A percentile compares a stretch with the other conserved stretches of the same genome.
Conservation (phyloP, 2,797 vertebrate genomes). For the Tadarida brasiliensis region DNA sequence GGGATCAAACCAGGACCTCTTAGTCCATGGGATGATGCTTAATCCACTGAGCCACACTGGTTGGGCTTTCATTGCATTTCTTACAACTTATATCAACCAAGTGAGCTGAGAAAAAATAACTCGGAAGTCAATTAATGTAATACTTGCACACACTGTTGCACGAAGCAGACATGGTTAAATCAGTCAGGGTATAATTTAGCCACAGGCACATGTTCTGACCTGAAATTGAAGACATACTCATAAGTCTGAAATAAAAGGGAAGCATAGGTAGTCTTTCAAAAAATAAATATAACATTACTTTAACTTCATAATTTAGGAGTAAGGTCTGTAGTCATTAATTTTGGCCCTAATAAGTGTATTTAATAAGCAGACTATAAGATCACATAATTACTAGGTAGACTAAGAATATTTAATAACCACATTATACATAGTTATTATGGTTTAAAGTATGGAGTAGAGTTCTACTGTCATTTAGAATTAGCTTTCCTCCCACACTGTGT, state of each 20-base stretch:
- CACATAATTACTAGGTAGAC: conserved; percentile 63
- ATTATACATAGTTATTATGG: conserved; percentile 29
- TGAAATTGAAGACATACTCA: conserved; percentile 19
- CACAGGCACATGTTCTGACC: not conserved
- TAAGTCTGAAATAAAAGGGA: conserved; percentile 43
- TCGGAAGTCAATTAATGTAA: not conserved
- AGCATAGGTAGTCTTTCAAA: not conserved
- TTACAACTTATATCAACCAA: not conserved
- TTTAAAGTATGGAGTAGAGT: not conserved
- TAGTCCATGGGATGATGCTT: too few relatives aligned
- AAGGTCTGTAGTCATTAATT: conserved; percentile 54
- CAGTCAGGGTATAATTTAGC: conserved; percentile 60
- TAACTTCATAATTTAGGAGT: conserved; percentile 35
- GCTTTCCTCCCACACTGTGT: conserved; percentile 40
- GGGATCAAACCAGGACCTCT: too few relatives aligned
- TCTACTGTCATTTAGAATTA: conserved; percentile 60
- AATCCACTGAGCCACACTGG: too few relatives aligned
- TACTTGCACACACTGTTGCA: not conserved
- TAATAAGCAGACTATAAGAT: conserved; percentile 56
- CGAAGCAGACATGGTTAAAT: conserved; percentile 35
- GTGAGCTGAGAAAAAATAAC: not conserved
- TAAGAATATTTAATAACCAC: conserved; percentile 60
- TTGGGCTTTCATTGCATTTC: not conserved
- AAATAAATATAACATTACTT: conserved; percentile 12
- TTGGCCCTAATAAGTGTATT: conserved; percentile 27